These are phyloP conservation scores for Zingel zingel DNA, from an alignment of 2,113 vertebrate genomes.

Conservation along the genomic window DNA sequence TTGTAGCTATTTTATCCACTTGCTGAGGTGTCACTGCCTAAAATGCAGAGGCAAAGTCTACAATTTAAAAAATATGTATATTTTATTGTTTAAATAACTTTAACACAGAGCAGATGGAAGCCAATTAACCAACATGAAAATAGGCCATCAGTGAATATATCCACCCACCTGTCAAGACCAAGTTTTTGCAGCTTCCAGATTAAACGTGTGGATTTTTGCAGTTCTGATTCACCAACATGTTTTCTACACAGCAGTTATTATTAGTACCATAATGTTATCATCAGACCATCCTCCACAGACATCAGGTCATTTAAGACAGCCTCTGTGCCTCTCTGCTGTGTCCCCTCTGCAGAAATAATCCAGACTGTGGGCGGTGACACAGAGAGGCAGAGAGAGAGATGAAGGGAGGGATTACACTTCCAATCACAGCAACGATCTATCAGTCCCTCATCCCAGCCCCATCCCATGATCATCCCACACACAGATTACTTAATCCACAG, in stretches of 20 bases:
- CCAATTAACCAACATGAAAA: not conserved
- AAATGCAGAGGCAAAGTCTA: not conserved
- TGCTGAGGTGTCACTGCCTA: conserved; percentile 17
- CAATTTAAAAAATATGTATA: too few relatives aligned
- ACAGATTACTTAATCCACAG: conserved; percentile 45
- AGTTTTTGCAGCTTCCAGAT: conserved; percentile 16
- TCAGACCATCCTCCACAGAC: not conserved
- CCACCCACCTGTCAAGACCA: conserved; percentile 48
- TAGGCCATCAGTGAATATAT: conserved; percentile 1
- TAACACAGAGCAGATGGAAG: not conserved
- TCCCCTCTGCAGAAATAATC: conserved; percentile 67
- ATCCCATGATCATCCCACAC: not conserved
- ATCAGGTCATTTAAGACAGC: not conserved
- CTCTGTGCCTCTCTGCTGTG: not conserved
- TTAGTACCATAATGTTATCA: not conserved
- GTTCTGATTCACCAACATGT: not conserved
- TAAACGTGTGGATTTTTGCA: conserved; percentile 7
- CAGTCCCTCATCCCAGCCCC: conserved; percentile 34
- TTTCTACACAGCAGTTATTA: not conserved
- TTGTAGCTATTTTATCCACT: conserved; percentile 40
- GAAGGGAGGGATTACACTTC: conserved; percentile 54
- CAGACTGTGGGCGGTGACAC: conserved; percentile 43
- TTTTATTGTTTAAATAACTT: not conserved
- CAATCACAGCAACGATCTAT: conserved; percentile 55
- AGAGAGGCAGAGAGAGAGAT: conserved; percentile 15